A percentile compares a stretch with the other conserved stretches of the same genome.
These are phyloP conservation scores for Saguinus imperator DNA, from an alignment of 2,113 vertebrate species.

Conservation along the genomic window DNA sequence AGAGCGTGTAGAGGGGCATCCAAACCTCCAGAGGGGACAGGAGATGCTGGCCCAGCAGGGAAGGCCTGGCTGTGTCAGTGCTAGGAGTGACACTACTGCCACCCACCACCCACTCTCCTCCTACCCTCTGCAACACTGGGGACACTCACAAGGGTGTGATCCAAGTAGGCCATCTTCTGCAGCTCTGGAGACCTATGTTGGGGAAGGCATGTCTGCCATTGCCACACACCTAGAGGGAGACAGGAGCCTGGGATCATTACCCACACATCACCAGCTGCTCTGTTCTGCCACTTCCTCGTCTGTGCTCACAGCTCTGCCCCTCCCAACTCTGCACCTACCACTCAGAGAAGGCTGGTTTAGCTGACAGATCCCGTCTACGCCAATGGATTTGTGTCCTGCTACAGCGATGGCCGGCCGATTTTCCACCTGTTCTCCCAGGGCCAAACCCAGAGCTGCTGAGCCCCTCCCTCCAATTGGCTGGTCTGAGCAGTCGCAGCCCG, in stretches of 20 bases:
- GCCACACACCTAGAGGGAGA: slow-evolving; percentile 90
- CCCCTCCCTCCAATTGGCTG: too few relatives aligned
- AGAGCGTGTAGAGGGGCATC: rapidly evolving
- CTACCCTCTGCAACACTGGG: background rate
- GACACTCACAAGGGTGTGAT: slow-evolving; percentile 89
- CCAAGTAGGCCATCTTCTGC: slow-evolving; percentile 94
- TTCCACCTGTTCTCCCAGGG: background rate
- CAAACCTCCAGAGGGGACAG: background rate
- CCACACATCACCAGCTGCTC: too few relatives aligned
- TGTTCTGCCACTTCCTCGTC: background rate
- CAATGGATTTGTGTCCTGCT: background rate
- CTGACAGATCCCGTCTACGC: background rate
- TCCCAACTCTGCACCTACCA: background rate
- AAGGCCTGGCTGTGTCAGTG: background rate
- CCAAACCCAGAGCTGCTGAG: background rate
- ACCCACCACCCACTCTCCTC: background rate
- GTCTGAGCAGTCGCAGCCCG: background rate
- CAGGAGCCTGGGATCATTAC: too few relatives aligned
- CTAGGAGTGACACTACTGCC: too few relatives aligned
- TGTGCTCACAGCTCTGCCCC: background rate
- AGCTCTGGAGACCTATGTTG: slow-evolving; percentile 96
- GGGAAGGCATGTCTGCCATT: slow-evolving; percentile 98
- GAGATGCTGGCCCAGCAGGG: too few relatives aligned
- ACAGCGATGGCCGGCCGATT: background rate
- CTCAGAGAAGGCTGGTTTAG: background rate